These are phyloP conservation scores for Pandion haliaetus DNA, from an alignment of 2,113 vertebrate species.

Conservation along the genomic window DNA sequence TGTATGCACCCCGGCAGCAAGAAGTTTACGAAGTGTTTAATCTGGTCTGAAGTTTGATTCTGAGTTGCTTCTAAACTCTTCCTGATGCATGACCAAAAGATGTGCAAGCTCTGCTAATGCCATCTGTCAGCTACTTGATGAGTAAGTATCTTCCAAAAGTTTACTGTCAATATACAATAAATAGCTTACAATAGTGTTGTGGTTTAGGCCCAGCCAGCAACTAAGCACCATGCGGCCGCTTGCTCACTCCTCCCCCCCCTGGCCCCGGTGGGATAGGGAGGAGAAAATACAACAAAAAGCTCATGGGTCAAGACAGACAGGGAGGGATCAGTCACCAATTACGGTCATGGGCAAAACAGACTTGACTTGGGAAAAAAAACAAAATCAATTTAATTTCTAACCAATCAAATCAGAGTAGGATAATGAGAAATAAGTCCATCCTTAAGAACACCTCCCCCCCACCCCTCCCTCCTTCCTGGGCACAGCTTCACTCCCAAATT, in stretches of 20 bases:
- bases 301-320: not conserved
- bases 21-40: not conserved
- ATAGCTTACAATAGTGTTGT: not conserved
- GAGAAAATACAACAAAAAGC: not conserved
- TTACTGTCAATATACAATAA: not conserved
- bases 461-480: too few species aligned
- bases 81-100: not conserved
- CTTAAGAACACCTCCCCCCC: too few species aligned
- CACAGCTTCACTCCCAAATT: too few species aligned
- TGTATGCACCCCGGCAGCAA: not conserved
- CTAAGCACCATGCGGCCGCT: too few species aligned
- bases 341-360: not conserved
- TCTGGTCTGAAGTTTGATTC: not conserved
- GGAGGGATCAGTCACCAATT: not conserved
- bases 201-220: too few species aligned
- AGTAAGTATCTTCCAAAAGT: not conserved
- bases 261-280: too few species aligned
- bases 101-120: not conserved
- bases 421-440: not conserved
- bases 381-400: not conserved
- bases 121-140: not conserved
- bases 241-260: too few species aligned
- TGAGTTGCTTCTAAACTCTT: not conserved
- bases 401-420: not conserved
- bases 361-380: not conserved